Conservation (phyloP, 2,797 vertebrate species). For the Scolopax bukidnonensis region DNA sequence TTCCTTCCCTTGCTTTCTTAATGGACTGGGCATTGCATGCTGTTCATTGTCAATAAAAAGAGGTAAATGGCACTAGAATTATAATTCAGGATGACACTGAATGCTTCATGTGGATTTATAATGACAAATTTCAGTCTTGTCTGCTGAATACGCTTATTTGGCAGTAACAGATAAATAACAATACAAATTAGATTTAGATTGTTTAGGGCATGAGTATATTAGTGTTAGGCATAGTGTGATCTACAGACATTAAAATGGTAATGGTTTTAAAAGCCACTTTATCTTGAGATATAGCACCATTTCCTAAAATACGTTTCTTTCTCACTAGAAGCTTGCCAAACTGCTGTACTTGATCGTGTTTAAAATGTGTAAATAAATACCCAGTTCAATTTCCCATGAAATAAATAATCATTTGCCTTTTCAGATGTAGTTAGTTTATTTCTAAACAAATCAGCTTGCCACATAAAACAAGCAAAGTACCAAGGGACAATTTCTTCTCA, state of each 20-base stretch:
- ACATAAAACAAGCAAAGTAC: background rate
- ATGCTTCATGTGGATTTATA: background rate
- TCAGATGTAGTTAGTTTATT: conserved; percentile 45
- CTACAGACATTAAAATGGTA: conserved; percentile 59
- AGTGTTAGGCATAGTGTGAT: conserved; percentile 49
- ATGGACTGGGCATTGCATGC: background rate
- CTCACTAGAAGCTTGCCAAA: conserved; percentile 63
- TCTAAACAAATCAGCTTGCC: conserved; percentile 46
- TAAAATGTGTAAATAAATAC: conserved; percentile 70
- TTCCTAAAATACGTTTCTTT: conserved; percentile 67
- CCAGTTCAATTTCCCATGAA: conserved; percentile 62
- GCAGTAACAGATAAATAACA: conserved; percentile 47
- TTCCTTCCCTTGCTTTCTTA: background rate
- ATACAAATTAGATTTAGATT: conserved; percentile 54
- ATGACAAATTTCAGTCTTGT: conserved; percentile 29
- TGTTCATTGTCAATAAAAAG: background rate
- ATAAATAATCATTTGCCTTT: conserved; percentile 62
- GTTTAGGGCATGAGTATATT: conserved; percentile 22
- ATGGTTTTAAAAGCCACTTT: conserved; percentile 60
- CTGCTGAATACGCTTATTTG: background rate
- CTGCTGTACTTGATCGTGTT: conserved; percentile 54
- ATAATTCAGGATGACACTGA: background rate
- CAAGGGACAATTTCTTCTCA: background rate
- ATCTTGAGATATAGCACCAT: conserved; percentile 54
- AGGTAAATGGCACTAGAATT: background rate